phyloP scores from a whole-genome alignment of 2,797 vertebrate species.

The Picus viridis region DNA sequence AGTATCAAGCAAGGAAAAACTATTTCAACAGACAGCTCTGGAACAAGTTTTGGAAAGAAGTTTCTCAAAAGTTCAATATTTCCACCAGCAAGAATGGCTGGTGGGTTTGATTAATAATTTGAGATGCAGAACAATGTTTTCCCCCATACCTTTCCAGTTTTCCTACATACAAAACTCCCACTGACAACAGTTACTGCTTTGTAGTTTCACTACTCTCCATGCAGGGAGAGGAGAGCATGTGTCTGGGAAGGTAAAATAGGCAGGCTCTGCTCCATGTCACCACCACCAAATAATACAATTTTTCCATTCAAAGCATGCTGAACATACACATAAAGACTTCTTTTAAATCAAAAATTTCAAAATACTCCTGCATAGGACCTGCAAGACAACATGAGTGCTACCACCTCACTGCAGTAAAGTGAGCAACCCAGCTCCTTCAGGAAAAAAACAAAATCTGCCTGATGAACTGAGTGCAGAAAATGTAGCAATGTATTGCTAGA shows the following conservation, averaged over 20 bases:
- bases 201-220: not conserved
- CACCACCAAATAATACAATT: slow-evolving; percentile 12
- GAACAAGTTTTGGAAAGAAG: slow-evolving; percentile 5
- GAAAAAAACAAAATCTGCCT: slow-evolving; percentile 17
- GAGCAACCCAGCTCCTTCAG: slow-evolving; percentile 1
- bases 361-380: slow-evolving; percentile 32
- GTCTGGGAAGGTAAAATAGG: not conserved
- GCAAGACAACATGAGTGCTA: slow-evolving; percentile 3
- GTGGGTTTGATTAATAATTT: not conserved
- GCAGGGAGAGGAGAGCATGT: not conserved
- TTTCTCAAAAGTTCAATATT: slow-evolving; percentile 37
- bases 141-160: not conserved
- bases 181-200: not conserved
- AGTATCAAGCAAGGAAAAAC: not conserved
- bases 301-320: slow-evolving; percentile 38
- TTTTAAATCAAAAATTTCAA: not conserved
- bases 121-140: not conserved
- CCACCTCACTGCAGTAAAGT: slow-evolving; percentile 13
- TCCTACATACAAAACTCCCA: not conserved
- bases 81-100: slow-evolving; percentile 8
- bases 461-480: not conserved
- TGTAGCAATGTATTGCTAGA: not conserved
- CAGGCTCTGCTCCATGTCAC: not conserved
- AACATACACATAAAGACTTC: not conserved
- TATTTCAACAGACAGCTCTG: slow-evolving; percentile 1